Conservation (phyloP, 2,888 invertebrate species). For the Noctua pronuba region DNA sequence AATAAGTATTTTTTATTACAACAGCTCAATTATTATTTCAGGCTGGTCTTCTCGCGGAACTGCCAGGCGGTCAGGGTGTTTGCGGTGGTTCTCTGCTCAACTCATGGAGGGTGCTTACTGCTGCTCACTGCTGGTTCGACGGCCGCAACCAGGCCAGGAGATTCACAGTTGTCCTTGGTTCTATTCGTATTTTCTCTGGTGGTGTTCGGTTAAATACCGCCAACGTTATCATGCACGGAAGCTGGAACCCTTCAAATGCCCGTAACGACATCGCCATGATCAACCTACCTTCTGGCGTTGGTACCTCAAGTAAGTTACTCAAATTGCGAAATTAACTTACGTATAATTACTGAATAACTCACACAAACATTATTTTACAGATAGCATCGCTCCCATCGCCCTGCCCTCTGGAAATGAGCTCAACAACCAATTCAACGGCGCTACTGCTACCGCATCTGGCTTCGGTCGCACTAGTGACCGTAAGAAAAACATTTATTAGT, state of each 20-base stretch:
- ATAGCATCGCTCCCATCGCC: conserved; percentile 64
- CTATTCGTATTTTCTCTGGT: conserved; percentile 73
- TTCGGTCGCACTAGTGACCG: conserved; percentile 70
- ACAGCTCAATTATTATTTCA: conserved; percentile 9
- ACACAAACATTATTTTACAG: conserved; percentile 52
- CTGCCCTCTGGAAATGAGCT: conserved; percentile 67
- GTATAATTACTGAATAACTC: background rate
- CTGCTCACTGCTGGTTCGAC: conserved; percentile 82
- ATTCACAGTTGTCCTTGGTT: conserved; percentile 76
- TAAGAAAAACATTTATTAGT: conserved; percentile 45
- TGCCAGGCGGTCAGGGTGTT: conserved; percentile 60
- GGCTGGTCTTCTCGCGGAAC: conserved; percentile 52
- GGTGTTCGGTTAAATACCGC: conserved; percentile 73
- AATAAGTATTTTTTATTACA: background rate
- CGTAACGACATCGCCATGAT: conserved; percentile 79
- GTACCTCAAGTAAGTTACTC: conserved; percentile 64
- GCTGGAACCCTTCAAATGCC: conserved; percentile 70
- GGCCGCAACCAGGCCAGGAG: conserved; percentile 75
- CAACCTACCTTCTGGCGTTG: conserved; percentile 62
- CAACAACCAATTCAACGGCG: conserved; percentile 67
- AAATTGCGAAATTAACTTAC: background rate
- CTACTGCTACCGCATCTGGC: conserved; percentile 72
- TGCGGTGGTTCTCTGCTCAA: conserved; percentile 77
- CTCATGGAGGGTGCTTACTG: conserved; percentile 66
- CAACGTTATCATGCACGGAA: conserved; percentile 70